These are phyloP conservation scores for Esox niger DNA, from an alignment of 2,113 vertebrate species.

Conservation along the genomic window DNA sequence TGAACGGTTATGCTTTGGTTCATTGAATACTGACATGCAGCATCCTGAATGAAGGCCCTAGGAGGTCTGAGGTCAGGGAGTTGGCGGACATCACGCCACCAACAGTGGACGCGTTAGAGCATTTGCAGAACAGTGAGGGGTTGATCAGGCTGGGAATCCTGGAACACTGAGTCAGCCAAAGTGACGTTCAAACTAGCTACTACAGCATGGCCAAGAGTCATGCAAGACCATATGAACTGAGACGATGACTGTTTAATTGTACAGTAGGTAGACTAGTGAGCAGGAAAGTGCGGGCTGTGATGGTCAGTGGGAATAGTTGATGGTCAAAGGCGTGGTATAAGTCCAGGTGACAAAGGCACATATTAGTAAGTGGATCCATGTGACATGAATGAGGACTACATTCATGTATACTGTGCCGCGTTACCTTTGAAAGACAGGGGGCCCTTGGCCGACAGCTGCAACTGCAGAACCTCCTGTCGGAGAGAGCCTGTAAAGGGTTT, in stretches of 20 bases:
- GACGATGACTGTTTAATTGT: background rate
- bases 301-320: background rate
- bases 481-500: slow-evolving; percentile 69
- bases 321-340: background rate
- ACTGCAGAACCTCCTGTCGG: slow-evolving; percentile 77
- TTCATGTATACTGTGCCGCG: slow-evolving; percentile 3
- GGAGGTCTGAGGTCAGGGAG: background rate
- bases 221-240: background rate
- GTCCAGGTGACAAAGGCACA: too few relatives aligned
- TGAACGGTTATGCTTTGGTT: background rate
- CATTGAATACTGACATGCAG: background rate
- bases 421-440: slow-evolving; percentile 70
- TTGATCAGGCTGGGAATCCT: background rate
- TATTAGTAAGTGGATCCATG: too few relatives aligned
- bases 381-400: background rate
- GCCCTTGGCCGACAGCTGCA: slow-evolving; percentile 73
- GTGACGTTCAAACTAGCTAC: too few relatives aligned
- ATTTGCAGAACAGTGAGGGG: background rate
- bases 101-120: background rate
- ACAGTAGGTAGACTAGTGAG: background rate
- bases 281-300: background rate
- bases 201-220: background rate
- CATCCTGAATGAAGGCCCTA: background rate
- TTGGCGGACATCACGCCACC: background rate
- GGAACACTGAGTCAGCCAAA: background rate